Evolutionary conservation across 30 jellyfish, hydroid and myxozoan species (phyloP), one percentile per base, ranked within the genome.

Genomic region (Hydractinia symbiolongicarpus): DNA sequence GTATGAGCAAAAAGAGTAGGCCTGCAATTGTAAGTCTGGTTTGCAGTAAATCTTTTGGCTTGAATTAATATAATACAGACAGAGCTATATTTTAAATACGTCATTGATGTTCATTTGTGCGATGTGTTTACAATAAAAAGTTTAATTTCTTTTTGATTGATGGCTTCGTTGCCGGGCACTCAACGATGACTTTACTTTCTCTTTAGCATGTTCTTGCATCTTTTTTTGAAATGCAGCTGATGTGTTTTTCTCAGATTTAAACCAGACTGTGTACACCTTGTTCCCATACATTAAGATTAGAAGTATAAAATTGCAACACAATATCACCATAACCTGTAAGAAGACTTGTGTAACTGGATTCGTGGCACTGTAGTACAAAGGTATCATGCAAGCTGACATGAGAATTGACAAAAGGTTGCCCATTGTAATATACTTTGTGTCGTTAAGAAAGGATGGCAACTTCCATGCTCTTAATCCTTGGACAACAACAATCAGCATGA

Each of bases 381-480:
- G 74, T 7, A 64, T n/a, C 74, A 64, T 64, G 16, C 74, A 64
- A 44, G 74, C 7, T 6, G 40, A 13, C 74, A 64, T 64, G 8
- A 64, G 17, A 6, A 7, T 51, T n/a, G 74, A 44, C 40, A 51
- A n/a, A 7, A 64, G 16, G 17, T 64, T 64, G 17, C 1, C 74
- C 40, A 64, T 44, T 64, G 74, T 64, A 51, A 64, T 64, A 51
- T 64, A 64, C 74, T 64, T 64, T 13, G 74, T 1, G 9, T 64
- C 74, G 17, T 64, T 64, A 64, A 64, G 4, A 13, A n/a, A 64
- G 17, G 74, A 64, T 6, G 74, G 74, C 40, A 64, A 51, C 40
- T 64, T 64, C 74, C 74, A 64, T 8, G 74, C 74, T 51, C 74
- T 64, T 64, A 64, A 64, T 6, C 74, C 74, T 64, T 64, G 74